phyloP scores from a whole-genome alignment of 2,113 vertebrate genomes.

The Planiliza haematocheilus region DNA sequence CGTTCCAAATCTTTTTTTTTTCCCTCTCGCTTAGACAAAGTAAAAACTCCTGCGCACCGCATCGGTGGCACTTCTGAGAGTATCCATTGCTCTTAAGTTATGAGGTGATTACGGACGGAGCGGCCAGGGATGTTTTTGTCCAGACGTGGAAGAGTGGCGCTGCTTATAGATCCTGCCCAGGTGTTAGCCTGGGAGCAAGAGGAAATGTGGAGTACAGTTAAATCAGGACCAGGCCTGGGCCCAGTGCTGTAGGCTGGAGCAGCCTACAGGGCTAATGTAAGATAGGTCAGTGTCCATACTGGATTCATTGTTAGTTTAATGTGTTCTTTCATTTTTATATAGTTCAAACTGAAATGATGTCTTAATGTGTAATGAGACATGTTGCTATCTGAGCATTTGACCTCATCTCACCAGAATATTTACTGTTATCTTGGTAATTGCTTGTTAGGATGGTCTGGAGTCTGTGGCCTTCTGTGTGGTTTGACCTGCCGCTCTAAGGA shows the following conservation, averaged over 20 bases:
- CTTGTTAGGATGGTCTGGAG: neutral
- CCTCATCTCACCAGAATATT: neutral
- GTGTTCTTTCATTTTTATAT: neutral
- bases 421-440: slow-evolving; percentile 3
- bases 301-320: slow-evolving; percentile 8
- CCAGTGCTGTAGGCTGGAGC: slow-evolving; percentile 16
- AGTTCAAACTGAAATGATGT: neutral
- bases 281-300: slow-evolving; percentile 22
- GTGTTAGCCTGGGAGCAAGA: slow-evolving; percentile 68
- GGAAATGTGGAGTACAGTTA: slow-evolving; percentile 40
- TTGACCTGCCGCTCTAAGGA: neutral
- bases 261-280: slow-evolving; percentile 22
- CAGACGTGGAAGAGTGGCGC: slow-evolving; percentile 31
- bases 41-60: neutral
- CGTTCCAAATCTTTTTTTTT: too few relatives aligned
- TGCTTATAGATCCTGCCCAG: slow-evolving; percentile 65
- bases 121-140: slow-evolving; percentile 36
- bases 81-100: neutral
- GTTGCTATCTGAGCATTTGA: neutral
- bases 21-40: neutral
- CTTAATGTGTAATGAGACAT: neutral
- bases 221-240: slow-evolving; percentile 64
- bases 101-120: slow-evolving; percentile 19
- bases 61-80: slow-evolving; percentile 17
- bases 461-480: slow-evolving; percentile 5